phyloP scores from a whole-genome alignment of 2,797 vertebrate genomes.

The Simalia tracyae region DNA sequence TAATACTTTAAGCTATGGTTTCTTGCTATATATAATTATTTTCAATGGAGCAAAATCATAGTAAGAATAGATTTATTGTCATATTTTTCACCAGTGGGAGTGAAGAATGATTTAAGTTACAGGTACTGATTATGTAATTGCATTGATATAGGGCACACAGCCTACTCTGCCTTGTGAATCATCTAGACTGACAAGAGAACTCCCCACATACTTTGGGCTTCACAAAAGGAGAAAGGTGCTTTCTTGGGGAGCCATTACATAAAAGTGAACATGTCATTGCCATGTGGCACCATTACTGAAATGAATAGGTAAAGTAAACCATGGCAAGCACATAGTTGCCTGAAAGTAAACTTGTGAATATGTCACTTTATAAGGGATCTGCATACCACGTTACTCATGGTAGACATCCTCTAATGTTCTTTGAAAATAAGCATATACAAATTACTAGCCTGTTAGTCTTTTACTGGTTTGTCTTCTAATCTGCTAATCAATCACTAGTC shows the following conservation, averaged over 20 bases:
- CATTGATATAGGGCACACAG: constrained; percentile 74
- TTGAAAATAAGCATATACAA: neutral
- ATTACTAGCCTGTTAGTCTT: neutral
- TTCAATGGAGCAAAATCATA: constrained; percentile 69
- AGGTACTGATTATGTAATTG: constrained; percentile 80
- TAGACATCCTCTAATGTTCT: neutral
- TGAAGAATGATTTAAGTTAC: constrained; percentile 78
- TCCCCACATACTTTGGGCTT: constrained; percentile 60
- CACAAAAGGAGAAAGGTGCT: constrained; percentile 64
- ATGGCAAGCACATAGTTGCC: constrained; percentile 45
- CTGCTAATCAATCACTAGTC: neutral
- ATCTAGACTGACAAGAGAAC: constrained; percentile 75
- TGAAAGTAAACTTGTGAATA: constrained; percentile 63
- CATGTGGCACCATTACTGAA: constrained; percentile 60
- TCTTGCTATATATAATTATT: constrained; percentile 71
- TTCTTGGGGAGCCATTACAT: constrained; percentile 60
- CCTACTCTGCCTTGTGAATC: constrained; percentile 73
- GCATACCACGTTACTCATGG: constrained; percentile 43
- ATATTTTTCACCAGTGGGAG: constrained; percentile 76
- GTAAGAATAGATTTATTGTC: constrained; percentile 77
- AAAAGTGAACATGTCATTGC: constrained; percentile 59
- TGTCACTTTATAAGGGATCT: constrained; percentile 39
- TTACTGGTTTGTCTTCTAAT: neutral
- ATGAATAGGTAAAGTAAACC: constrained; percentile 59
- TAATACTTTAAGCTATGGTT: constrained; percentile 67